A percentile compares a stretch with the other conserved stretches of the same genome.
Conservation (phyloP, 2,888 invertebrate genomes). For the Drosophila conformis region DNA sequence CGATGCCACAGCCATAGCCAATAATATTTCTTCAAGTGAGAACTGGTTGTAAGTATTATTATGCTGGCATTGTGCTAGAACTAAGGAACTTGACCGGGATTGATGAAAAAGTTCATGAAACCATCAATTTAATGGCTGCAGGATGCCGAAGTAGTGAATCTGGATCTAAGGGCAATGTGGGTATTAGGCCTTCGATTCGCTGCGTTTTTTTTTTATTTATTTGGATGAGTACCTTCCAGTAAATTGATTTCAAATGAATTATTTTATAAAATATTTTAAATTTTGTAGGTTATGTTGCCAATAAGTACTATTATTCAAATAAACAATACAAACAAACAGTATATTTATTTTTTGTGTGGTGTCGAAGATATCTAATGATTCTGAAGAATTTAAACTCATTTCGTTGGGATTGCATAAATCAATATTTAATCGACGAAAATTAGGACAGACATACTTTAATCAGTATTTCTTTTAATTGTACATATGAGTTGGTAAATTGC, state of each 20-base stretch:
- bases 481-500: constrained; percentile 52
- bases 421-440: background rate
- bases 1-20: background rate
- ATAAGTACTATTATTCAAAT: constrained; percentile 9
- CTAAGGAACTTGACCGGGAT: background rate
- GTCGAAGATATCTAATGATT: background rate
- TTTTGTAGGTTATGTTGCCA: constrained; percentile 6
- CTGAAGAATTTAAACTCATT: background rate
- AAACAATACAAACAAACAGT: background rate
- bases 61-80: background rate
- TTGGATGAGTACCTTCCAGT: background rate
- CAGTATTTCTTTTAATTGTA: constrained; percentile 57
- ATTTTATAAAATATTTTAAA: background rate
- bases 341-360: background rate
- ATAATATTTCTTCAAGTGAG: background rate
- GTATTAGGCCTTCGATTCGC: background rate
- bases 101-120: background rate
- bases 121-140: background rate
- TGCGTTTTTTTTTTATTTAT: background rate
- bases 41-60: background rate
- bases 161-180: background rate
- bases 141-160: background rate
- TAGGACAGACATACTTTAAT: constrained; percentile 13
- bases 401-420: background rate
- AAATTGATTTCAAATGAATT: background rate